These are phyloP conservation scores for Brachionus paranguensis DNA, from an alignment of 1,140 invertebrate genomes.

Conservation along the genomic window DNA sequence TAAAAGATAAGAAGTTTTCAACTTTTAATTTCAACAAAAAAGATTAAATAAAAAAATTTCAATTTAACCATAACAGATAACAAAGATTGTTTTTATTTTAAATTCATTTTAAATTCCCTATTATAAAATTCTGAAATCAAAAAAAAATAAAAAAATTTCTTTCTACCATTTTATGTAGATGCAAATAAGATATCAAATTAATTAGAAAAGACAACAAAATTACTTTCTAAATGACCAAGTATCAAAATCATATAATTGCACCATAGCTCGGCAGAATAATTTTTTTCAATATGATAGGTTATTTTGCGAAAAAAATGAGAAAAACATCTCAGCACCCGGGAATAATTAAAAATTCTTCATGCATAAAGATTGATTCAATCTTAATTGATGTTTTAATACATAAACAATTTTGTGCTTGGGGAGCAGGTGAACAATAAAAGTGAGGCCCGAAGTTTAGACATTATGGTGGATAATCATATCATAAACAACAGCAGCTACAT, in stretches of 20 bases:
- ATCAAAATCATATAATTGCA: background rate
- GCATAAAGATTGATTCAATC: background rate
- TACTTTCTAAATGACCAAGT: background rate
- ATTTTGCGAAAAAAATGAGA: background rate
- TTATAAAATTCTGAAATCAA: too few relatives aligned
- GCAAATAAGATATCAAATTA: background rate
- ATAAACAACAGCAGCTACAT: slow-evolving; percentile 5
- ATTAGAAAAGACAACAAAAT: background rate
- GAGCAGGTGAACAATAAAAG: background rate
- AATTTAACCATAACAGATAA: too few relatives aligned
- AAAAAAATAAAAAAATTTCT: too few relatives aligned
- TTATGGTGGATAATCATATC: background rate
- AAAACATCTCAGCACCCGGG: background rate
- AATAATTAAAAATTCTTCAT: background rate
- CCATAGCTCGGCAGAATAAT: background rate
- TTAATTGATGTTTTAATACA: background rate
- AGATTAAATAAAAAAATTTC: too few relatives aligned
- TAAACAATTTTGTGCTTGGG: background rate
- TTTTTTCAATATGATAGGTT: background rate
- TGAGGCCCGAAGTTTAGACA: background rate
- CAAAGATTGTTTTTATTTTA: too few relatives aligned
- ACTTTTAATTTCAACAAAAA: too few relatives aligned
- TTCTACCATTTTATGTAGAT: background rate
- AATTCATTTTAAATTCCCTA: too few relatives aligned
- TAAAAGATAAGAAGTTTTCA: too few relatives aligned